phyloP scores from a whole-genome alignment of 2,888 invertebrate species.

The Apamea epomidion region DNA sequence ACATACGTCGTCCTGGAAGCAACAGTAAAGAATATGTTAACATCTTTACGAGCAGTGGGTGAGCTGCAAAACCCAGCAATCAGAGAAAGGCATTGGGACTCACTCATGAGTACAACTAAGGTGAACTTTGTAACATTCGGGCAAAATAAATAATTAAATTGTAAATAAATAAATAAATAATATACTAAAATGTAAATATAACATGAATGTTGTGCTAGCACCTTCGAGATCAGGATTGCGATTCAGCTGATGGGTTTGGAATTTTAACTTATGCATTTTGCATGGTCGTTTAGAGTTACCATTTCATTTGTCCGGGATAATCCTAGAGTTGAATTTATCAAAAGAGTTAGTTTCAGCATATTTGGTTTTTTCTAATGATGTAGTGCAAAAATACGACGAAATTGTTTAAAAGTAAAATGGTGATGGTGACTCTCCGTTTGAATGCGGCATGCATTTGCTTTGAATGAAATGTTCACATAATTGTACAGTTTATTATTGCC shows the following conservation, averaged over 20 bases:
- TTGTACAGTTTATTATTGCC: constrained; percentile 64
- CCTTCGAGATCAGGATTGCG: constrained; percentile 62
- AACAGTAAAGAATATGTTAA: constrained; percentile 98
- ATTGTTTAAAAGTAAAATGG: constrained; percentile 31
- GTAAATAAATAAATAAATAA: constrained; percentile 78
- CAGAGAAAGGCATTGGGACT: constrained; percentile 98
- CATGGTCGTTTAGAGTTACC: constrained; percentile 67
- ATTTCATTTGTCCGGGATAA: constrained; percentile 42
- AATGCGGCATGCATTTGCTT: constrained; percentile 69
- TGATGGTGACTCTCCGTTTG: constrained; percentile 53
- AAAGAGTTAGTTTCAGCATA: too few species aligned
- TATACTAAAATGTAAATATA: constrained; percentile 70
- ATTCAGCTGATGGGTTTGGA: constrained; percentile 69
- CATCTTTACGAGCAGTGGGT: constrained; percentile 97
- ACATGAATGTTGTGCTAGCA: constrained; percentile 71
- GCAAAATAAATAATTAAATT: constrained; percentile 64
- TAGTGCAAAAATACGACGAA: background rate
- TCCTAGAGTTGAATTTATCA: background rate
- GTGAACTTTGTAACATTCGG: constrained; percentile 83
- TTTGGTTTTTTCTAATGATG: background rate
- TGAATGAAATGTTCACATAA: constrained; percentile 64
- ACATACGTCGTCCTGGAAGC: constrained; percentile 96
- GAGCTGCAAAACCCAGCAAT: constrained; percentile 99
- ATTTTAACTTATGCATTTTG: constrained; percentile 71
- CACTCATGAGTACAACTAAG: constrained; percentile 98